Evolutionary conservation across 2,888 invertebrate genomes (phyloP), one percentile per base, ranked within the genome.

Genomic region (Arenicola marina): DNA sequence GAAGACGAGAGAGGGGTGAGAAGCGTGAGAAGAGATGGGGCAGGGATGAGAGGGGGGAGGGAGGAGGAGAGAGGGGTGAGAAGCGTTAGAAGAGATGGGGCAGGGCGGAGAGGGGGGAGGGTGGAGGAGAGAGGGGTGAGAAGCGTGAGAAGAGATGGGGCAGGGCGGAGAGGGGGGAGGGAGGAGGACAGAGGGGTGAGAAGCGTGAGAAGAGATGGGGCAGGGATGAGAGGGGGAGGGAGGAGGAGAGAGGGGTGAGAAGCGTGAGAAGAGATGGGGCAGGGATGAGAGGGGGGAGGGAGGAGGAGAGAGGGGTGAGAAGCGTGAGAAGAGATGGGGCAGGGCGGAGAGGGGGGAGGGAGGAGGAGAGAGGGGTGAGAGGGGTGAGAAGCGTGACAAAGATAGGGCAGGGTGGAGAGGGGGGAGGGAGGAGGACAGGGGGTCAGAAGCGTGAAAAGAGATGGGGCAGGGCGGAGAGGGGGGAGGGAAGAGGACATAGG

Each of bases 31-130:
- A 38, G 38, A 38, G 11, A 38, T 11, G 18, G 38, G 11, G 18
- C 11, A 38, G 18, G 11, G 18, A 38, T 11, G 18, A 15, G 18
- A 60, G n/a, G 46, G 55, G 63, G 43, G 48, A 3, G 61, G 64
- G 63, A 24, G 48, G 31, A 26, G 26, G 4, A 46, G 24, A 1
- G 28, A 51, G 31, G 48, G 1, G 31, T 28, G 31, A 3, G 48
- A 57, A 26, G 28, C 51, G 1, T 1, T 26, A 51, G 51, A 57
- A 4, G 21, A 2, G 3, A 18, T 26, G 34, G 48, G 18, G 38
- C 11, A 18, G 18, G 38, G 18, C 11, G 18, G 38, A 38, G 38
- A 38, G 11, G 18, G 11, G 18, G 11, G 18, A 11, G 18, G 18
- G 38, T 11, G 18, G 38, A 38, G 38, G 18, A 18, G 18, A 18